A percentile compares a stretch with the other conserved stretches of the same genome.
Evolutionary conservation across 2,113 vertebrate species (phyloP).

Genomic region (Myodes glareolus): DNA sequence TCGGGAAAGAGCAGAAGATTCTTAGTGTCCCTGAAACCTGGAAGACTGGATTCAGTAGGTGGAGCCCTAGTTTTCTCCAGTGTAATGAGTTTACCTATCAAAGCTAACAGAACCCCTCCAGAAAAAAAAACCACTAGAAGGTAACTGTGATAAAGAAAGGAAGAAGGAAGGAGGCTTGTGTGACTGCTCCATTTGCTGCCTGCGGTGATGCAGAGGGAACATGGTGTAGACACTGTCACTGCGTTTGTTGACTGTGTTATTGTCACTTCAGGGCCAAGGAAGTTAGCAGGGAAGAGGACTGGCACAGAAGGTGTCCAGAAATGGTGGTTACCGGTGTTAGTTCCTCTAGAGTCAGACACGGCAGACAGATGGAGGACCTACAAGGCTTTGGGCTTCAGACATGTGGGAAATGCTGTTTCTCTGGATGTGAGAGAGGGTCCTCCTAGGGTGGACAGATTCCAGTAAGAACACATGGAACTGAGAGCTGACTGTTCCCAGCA

Average conservation of each 20-base stretch:
- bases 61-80: not conserved
- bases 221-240: not conserved
- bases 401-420: not conserved
- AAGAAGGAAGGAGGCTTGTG: not conserved
- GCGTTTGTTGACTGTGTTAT: not conserved
- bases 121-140: not conserved
- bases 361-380: not conserved
- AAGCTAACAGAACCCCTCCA: not conserved
- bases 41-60: not conserved
- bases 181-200: not conserved
- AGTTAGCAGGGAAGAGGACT: not conserved
- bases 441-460: slow-evolving; percentile 9
- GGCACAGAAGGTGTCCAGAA: not conserved
- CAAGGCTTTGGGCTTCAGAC: not conserved
- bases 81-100: not conserved
- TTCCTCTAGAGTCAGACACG: not conserved
- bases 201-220: not conserved
- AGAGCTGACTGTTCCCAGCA: not conserved
- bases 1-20: not conserved
- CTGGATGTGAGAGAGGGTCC: not conserved
- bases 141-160: not conserved
- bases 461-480: not conserved
- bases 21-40: not conserved
- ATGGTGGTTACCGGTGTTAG: not conserved
- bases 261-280: not conserved